A percentile compares a stretch with the other conserved stretches of the same genome.
Conservation (phyloP, 2,113 vertebrate species). For the Planiliza haematocheilus region DNA sequence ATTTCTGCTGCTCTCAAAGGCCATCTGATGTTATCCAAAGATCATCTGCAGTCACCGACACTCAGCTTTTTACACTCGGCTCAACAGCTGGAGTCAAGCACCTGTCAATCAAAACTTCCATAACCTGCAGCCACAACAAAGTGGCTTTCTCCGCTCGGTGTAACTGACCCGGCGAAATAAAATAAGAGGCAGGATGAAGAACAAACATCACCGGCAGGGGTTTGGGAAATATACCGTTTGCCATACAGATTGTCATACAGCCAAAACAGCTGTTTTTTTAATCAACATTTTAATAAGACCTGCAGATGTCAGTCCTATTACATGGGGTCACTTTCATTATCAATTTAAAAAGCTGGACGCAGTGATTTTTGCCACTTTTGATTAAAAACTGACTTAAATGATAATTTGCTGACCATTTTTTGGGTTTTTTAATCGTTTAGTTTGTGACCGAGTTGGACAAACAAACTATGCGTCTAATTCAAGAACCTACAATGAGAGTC, state of each 20-base stretch:
- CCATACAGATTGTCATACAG: too few relatives aligned
- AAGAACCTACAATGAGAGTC: not conserved
- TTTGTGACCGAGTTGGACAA: too few relatives aligned
- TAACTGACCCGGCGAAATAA: slow-evolving; percentile 35
- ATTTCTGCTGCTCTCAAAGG: slow-evolving; percentile 75
- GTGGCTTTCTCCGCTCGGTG: slow-evolving; percentile 18
- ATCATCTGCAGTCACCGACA: slow-evolving; percentile 72
- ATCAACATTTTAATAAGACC: too few relatives aligned
- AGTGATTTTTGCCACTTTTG: not conserved
- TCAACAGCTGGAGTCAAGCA: slow-evolving; percentile 65
- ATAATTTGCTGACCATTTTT: not conserved
- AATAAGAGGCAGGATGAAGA: not conserved
- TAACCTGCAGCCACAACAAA: slow-evolving; percentile 43
- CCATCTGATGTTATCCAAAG: slow-evolving; percentile 78
- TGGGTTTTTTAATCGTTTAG: too few relatives aligned
- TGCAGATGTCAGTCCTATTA: not conserved
- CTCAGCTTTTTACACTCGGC: slow-evolving; percentile 52
- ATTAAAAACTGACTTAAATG: not conserved
- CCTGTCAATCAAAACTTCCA: slow-evolving; percentile 69
- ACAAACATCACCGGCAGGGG: slow-evolving; percentile 1
- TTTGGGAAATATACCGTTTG: not conserved
- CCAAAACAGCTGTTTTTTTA: too few relatives aligned
- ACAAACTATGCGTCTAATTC: too few relatives aligned
- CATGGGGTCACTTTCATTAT: not conserved
- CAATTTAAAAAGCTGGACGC: not conserved